Conservation (phyloP, 1,140 invertebrate species). For the Marisa cornuarietis region DNA sequence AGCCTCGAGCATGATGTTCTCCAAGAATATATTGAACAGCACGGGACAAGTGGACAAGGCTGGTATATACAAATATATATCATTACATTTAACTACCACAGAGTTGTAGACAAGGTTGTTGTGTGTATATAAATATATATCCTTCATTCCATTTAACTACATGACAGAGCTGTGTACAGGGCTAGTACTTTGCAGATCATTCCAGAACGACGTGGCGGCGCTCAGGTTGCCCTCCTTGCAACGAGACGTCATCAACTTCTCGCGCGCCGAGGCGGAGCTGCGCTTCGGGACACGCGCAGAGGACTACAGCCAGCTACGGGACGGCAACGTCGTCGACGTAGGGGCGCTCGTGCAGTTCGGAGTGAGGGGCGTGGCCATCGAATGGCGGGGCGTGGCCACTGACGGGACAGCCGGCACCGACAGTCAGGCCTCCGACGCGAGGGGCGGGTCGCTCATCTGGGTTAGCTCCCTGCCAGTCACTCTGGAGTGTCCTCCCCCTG, state of each 20-base stretch:
- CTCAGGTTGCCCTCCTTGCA: neutral
- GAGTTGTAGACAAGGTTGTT: no score
- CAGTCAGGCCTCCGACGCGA: neutral
- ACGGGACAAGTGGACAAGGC: no score
- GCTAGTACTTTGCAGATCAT: slow-evolving; percentile 1
- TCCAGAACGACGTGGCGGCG: slow-evolving; percentile 7
- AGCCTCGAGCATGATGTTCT: no score
- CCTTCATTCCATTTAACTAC: no score
- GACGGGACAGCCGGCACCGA: neutral
- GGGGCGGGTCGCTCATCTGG: slow-evolving; percentile 15
- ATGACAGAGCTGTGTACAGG: neutral
- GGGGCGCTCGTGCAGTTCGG: slow-evolving; percentile 12
- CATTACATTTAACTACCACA: no score
- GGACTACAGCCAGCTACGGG: slow-evolving; percentile 21
- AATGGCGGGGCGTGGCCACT: neutral
- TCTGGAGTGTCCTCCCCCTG: slow-evolving; percentile 15
- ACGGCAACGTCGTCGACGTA: slow-evolving; percentile 6
- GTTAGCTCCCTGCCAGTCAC: slow-evolving; percentile 10
- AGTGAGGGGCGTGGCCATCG: neutral
- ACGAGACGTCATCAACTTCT: slow-evolving; percentile 6
- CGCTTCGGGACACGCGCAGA: neutral
- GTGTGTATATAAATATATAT: no score
- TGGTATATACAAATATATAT: no score
- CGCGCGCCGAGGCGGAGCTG: neutral
- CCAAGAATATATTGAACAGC: no score